Conservation (phyloP, 2,888 invertebrate genomes). For the Cephus runcator region DNA sequence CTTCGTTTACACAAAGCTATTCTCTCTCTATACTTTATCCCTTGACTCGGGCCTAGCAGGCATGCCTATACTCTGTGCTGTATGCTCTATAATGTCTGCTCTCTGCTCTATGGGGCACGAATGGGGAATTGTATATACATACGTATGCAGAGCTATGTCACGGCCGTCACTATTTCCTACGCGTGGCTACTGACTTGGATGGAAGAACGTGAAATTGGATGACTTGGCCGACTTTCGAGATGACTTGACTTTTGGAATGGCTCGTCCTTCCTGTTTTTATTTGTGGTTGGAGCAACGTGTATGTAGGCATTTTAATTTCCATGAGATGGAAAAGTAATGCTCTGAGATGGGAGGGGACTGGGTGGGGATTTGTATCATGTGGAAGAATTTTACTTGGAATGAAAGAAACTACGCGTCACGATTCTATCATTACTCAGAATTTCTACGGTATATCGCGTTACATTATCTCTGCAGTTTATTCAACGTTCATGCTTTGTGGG, state of each 20-base stretch:
- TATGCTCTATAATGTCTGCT: background rate
- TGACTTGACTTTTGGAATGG: background rate
- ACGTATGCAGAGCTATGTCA: background rate
- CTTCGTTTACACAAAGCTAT: conserved; percentile 13
- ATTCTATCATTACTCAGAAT: background rate
- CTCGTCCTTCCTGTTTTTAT: background rate
- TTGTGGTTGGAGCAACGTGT: background rate
- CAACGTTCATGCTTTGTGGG: conserved; percentile 23
- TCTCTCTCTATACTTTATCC: conserved; percentile 6
- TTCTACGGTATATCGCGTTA: conserved; percentile 10
- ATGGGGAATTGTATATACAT: background rate
- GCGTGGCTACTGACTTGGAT: background rate
- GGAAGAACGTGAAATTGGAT: background rate
- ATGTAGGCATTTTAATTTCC: background rate
- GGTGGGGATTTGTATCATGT: background rate
- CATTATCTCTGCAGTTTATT: conserved; percentile 36
- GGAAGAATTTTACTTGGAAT: background rate
- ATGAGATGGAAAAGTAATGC: background rate
- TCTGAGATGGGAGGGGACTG: background rate
- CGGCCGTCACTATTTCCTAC: background rate
- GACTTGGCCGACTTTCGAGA: background rate
- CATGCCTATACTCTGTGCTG: background rate
- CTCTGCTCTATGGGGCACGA: background rate
- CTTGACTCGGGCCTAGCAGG: background rate
- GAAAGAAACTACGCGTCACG: background rate